Conservation (phyloP, 1,140 invertebrate genomes). For the Drosophila erecta region DNA sequence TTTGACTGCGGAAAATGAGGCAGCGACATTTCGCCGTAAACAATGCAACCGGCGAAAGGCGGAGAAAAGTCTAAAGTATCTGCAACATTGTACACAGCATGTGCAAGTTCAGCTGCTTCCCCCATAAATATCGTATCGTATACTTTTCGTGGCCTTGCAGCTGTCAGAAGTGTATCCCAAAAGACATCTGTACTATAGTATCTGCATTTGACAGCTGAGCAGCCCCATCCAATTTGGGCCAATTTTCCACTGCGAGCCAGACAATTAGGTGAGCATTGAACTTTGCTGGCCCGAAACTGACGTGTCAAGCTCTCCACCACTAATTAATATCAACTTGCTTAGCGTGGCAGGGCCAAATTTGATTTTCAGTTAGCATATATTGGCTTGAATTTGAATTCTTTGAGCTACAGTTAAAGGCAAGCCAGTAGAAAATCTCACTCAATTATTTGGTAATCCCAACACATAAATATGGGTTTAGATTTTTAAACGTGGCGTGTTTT, state of each 20-base stretch:
- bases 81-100: constrained; percentile 29
- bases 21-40: constrained; percentile 78
- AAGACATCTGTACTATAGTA: background rate
- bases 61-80: constrained; percentile 60
- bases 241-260: constrained; percentile 36
- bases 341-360: background rate
- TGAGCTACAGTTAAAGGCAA: no score
- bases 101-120: constrained; percentile 4
- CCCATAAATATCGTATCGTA: background rate
- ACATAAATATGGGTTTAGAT: constrained; percentile 26
- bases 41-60: constrained; percentile 76
- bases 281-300: constrained; percentile 14
- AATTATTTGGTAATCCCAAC: background rate
- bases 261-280: constrained; percentile 67
- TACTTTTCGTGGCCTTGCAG: constrained; percentile 43
- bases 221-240: constrained; percentile 27
- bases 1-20: constrained; percentile 77
- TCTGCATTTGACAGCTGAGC: constrained; percentile 24
- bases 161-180: constrained; percentile 37
- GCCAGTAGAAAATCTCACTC: no score
- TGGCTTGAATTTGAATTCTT: background rate
- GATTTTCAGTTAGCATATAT: constrained; percentile 1
- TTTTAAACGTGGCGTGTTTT: constrained; percentile 32
- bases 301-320: constrained; percentile 8
- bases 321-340: background rate